These are phyloP conservation scores for Chamaea fasciata DNA, from an alignment of 2,113 vertebrate genomes.

Conservation along the genomic window DNA sequence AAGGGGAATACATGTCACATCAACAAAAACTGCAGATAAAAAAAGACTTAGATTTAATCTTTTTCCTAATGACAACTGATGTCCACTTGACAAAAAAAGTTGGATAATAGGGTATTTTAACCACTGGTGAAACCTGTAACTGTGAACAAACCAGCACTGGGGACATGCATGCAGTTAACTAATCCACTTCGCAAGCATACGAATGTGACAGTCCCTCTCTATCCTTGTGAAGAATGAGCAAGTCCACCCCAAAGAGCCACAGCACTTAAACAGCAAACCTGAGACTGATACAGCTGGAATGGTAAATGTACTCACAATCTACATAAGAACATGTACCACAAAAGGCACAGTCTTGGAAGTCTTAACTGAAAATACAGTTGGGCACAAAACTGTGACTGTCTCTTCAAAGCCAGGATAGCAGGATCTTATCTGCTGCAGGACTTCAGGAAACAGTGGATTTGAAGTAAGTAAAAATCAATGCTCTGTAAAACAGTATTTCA, in stretches of 20 bases:
- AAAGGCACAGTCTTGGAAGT: background rate
- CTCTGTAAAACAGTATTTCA: background rate
- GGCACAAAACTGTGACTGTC: background rate
- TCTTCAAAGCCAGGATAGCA: background rate
- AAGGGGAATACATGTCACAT: rapidly evolving
- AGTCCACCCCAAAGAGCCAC: background rate
- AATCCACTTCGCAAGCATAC: background rate
- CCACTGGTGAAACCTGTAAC: background rate
- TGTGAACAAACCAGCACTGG: background rate
- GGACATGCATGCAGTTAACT: background rate
- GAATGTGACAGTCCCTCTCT: background rate
- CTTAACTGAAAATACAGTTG: background rate
- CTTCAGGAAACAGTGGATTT: background rate
- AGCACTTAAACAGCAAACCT: background rate
- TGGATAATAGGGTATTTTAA: background rate
- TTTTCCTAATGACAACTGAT: background rate
- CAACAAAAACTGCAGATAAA: background rate
- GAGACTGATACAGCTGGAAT: background rate
- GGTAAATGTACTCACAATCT: background rate
- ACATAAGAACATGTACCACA: background rate
- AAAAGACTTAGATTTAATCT: background rate
- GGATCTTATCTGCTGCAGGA: background rate
- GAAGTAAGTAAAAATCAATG: background rate
- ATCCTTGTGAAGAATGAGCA: background rate
- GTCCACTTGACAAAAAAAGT: background rate